Conservation (phyloP, 2,797 vertebrate genomes). For the Meda fulgida region DNA sequence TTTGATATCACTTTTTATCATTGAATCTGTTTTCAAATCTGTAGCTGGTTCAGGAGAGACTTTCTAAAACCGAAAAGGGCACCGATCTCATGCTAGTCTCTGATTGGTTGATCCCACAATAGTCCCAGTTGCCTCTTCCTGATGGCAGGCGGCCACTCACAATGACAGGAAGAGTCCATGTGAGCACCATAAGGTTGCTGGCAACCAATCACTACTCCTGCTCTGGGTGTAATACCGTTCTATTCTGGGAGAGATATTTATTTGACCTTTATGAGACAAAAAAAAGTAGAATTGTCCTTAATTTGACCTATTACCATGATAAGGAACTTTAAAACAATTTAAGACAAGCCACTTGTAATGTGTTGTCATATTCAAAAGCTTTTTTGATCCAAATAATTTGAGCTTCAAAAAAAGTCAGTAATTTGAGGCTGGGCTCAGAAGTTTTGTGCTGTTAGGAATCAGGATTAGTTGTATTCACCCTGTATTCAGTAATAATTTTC, state of each 20-base stretch:
- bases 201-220: not conserved
- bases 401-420: not conserved
- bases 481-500: not conserved
- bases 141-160: constrained; percentile 69
- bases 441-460: not conserved
- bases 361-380: not conserved
- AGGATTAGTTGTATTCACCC: not conserved
- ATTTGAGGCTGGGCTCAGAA: not conserved
- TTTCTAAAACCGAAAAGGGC: constrained; percentile 55
- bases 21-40: not conserved
- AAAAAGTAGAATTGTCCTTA: constrained; percentile 2
- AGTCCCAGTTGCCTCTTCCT: constrained; percentile 69
- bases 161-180: constrained; percentile 78
- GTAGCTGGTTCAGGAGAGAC: not conserved
- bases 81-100: constrained; percentile 28
- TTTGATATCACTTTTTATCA: not conserved
- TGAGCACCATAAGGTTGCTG: constrained; percentile 39
- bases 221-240: not conserved
- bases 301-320: not conserved
- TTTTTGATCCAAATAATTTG: not conserved
- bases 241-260: not conserved
- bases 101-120: constrained; percentile 65
- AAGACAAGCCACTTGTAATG: not conserved
- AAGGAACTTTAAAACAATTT: not conserved
- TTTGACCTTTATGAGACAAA: constrained; percentile 29